Conservation (phyloP, 2,797 vertebrate genomes). For the Peromyscus melanophrys region DNA sequence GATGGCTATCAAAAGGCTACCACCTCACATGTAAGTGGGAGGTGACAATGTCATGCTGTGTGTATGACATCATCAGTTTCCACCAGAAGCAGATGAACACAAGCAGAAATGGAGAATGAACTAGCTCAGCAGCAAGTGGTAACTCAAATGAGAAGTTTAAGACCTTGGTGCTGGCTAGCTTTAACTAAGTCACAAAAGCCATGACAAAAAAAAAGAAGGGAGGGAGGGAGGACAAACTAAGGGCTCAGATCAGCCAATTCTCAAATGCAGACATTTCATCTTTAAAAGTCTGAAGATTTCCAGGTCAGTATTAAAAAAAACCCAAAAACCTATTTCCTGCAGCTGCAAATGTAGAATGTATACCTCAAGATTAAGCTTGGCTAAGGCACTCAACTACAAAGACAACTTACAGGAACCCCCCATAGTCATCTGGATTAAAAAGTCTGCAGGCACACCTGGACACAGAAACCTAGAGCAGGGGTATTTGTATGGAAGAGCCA, state of each 20-base stretch:
- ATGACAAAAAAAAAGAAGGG: background rate
- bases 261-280: conserved; percentile 4
- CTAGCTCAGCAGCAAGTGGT: background rate
- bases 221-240: background rate
- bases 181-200: conserved; percentile 22
- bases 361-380: conserved; percentile 23
- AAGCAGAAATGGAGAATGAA: background rate
- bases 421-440: conserved; percentile 41
- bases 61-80: background rate
- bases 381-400: conserved; percentile 23
- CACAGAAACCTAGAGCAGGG: background rate
- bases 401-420: conserved; percentile 1
- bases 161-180: background rate
- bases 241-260: background rate
- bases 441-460: background rate
- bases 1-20: background rate
- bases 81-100: background rate
- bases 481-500: background rate
- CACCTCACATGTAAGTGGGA: background rate
- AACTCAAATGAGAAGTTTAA: background rate
- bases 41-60: background rate
- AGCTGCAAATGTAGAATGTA: background rate
- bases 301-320: conserved; percentile 31
- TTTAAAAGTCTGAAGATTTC: conserved; percentile 44
- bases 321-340: background rate